Percentiles rank a stretch among this genome's conserved stretches.
phyloP scores from a whole-genome alignment of 2,113 vertebrate genomes.

The Nestor notabilis region DNA sequence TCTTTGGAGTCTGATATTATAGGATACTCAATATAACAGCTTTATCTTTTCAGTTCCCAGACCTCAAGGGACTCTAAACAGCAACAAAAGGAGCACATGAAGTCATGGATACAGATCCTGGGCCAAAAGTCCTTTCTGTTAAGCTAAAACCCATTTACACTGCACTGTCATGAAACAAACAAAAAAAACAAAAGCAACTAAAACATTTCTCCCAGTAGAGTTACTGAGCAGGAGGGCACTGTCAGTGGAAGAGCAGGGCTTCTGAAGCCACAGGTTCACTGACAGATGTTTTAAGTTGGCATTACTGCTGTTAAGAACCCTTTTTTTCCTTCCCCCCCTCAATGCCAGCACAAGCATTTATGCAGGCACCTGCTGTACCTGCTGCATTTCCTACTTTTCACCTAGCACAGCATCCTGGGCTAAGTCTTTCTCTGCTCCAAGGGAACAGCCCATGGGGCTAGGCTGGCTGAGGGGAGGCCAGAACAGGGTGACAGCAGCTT shows the following conservation, averaged over 20 bases:
- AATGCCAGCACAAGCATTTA: neutral
- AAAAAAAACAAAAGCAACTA: neutral
- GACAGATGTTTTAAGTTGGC: neutral
- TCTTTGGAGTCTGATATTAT: neutral
- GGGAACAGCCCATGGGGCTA: neutral
- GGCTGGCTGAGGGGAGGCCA: neutral
- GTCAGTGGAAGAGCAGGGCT: neutral
- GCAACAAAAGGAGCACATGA: neutral
- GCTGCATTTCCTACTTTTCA: neutral
- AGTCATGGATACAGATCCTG: neutral
- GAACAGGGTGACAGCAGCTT: neutral
- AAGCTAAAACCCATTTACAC: neutral
- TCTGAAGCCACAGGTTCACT: neutral
- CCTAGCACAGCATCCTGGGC: neutral
- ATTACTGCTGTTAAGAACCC: neutral
- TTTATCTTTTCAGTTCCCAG: slow-evolving; percentile 2
- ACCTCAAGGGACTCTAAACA: neutral
- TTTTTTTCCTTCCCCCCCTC: neutral
- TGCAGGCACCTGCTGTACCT: neutral
- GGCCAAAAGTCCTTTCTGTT: neutral
- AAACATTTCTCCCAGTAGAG: neutral
- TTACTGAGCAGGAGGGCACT: neutral
- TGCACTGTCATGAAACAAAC: neutral
- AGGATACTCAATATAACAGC: neutral
- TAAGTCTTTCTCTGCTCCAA: neutral